Evolutionary conservation across 1,140 invertebrate species (phyloP).

Genomic region (Scaptomyza graminum): DNA sequence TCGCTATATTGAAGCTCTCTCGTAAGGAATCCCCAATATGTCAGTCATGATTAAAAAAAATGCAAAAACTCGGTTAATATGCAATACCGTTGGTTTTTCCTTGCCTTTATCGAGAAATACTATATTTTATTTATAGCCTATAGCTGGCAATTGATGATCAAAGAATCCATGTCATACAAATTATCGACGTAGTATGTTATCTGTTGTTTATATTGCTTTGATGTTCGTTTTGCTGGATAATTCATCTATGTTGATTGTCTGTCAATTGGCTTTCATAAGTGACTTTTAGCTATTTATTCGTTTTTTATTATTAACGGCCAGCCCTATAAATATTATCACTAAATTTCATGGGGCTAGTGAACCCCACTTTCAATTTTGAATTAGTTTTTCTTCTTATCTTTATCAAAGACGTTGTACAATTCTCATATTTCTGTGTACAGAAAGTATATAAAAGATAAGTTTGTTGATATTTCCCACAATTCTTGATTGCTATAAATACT

Average conservation of each 20-base stretch:
- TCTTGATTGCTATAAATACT: neutral
- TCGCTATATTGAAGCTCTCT: too few species aligned
- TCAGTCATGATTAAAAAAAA: too few species aligned
- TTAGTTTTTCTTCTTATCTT: neutral
- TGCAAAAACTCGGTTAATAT: neutral
- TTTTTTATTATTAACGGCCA: neutral
- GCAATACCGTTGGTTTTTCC: neutral
- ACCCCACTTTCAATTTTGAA: slow-evolving; percentile 2
- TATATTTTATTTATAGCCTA: slow-evolving; percentile 28
- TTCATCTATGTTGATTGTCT: slow-evolving; percentile 24
- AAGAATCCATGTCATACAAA: slow-evolving; percentile 51
- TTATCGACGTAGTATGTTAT: slow-evolving; percentile 34
- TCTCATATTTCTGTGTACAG: neutral
- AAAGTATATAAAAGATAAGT: neutral
- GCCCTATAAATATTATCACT: neutral
- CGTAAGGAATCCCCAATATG: too few species aligned
- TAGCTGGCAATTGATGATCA: slow-evolving; percentile 27
- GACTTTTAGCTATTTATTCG: neutral
- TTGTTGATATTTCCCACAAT: neutral
- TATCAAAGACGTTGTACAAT: neutral
- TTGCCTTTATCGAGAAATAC: slow-evolving; percentile 8
- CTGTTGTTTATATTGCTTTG: slow-evolving; percentile 39
- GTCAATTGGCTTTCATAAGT: slow-evolving; percentile 38
- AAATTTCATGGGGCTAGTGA: slow-evolving; percentile 15
- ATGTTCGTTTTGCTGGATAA: slow-evolving; percentile 18